These are phyloP conservation scores for Aegithalos caudatus DNA, from an alignment of 2,113 vertebrate genomes.

Conservation along the genomic window DNA sequence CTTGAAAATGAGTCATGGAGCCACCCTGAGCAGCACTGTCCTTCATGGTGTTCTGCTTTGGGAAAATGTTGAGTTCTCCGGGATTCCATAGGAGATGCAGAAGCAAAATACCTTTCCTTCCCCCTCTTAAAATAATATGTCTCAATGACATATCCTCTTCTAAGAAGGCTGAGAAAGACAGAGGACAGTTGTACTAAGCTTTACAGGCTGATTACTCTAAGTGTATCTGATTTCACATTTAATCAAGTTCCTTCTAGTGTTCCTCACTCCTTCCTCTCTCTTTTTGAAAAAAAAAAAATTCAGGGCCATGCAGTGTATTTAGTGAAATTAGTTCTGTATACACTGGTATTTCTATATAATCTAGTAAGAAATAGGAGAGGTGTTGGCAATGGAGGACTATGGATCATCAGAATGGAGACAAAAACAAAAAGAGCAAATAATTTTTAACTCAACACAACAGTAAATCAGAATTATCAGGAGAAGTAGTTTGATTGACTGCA, in stretches of 20 bases:
- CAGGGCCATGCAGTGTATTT: background rate
- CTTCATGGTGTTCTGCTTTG: background rate
- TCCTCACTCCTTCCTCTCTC: background rate
- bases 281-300: background rate
- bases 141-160: background rate
- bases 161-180: background rate
- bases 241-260: background rate
- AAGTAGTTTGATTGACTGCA: background rate
- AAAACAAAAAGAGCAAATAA: background rate
- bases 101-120: background rate
- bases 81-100: background rate
- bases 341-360: background rate
- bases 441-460: background rate
- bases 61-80: background rate
- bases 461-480: background rate
- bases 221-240: background rate
- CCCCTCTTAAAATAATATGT: background rate
- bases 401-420: background rate
- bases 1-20: background rate
- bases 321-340: background rate
- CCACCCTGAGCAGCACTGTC: background rate
- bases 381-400: background rate
- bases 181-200: background rate
- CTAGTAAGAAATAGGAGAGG: background rate
- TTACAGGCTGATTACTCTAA: background rate